Base-by-base conservation (phyloP, 1,140 invertebrate species). In the Heliconius melpomene region DNA sequence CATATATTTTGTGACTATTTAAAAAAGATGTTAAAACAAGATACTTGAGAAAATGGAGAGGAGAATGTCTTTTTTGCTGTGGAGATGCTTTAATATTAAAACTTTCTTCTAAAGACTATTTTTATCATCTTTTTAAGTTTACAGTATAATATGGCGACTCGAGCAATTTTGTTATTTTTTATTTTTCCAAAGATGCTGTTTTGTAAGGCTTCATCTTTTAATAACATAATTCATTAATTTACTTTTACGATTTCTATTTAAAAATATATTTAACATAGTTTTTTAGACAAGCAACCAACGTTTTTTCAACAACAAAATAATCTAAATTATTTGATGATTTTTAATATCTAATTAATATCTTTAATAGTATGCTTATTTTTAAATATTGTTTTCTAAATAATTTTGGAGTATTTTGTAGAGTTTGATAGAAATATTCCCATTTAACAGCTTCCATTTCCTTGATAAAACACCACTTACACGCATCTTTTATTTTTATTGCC, bases 401-500 rank as follows among this genome's bases (percentile, higher is more conserved):
- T 13, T 29, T 66, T 6, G 8, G 18, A 29, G 5, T 66, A 29
- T 66, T 29, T 26, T 5, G 60, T 66, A 7, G 3, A 6, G 11
- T 29, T 66, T 66, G 60, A 29, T 29, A 5, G 60, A 29, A 66
- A 66, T 13, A 29, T 66, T 66, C 5, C 26, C 26, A 11, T 29
- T 7, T 18, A 66, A 29, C 11, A 66, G 60, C 13, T 66, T 29
- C 60, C 60, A 18, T 66, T 66, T 66, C 26, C 60, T n/a, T 66
- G 26, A 75, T 75, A 75, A 60, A 75, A 38, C 29, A 36, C 38
- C 57, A 66, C n/a, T 36, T 32, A 75, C 52, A 57, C 54, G 36
- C 54, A 75, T 66, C 54, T 38, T 60, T 75, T 75, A 75, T 75
- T 60, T 75, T 66, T 75, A 66, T 66, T 9, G 29, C 54, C 52